Percentiles rank a stretch among this genome's conserved stretches.
These are phyloP conservation scores for Catharus fuscescens DNA, from an alignment of 2,113 vertebrate species.

Conservation along the genomic window DNA sequence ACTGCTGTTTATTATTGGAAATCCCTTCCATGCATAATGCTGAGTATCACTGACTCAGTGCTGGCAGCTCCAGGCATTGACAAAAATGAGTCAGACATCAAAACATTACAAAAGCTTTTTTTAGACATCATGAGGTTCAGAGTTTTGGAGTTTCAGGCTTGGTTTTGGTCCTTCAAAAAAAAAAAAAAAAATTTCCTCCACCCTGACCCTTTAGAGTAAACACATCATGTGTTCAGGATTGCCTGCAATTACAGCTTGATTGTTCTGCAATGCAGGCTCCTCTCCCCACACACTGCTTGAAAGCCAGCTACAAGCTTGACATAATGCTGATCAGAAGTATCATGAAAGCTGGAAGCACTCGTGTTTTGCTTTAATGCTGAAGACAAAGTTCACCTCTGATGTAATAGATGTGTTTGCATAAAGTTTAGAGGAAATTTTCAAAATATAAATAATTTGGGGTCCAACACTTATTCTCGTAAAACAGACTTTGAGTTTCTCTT, in stretches of 20 bases:
- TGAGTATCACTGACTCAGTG: not conserved
- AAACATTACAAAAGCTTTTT: not conserved
- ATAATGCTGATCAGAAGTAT: not conserved
- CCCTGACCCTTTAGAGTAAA: not conserved
- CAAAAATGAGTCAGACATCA: not conserved
- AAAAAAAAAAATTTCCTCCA: not conserved
- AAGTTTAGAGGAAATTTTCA: not conserved
- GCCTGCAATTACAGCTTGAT: not conserved
- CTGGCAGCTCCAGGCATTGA: not conserved
- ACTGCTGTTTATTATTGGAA: not conserved
- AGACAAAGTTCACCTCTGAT: not conserved
- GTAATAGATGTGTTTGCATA: not conserved
- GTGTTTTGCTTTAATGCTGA: not conserved
- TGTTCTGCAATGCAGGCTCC: not conserved
- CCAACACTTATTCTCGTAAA: not conserved
- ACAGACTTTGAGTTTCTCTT: not conserved
- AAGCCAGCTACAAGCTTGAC: not conserved
- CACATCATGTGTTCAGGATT: not conserved
- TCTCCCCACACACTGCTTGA: not conserved
- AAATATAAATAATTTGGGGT: not conserved
- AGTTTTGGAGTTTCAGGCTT: not conserved
- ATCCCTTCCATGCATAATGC: not conserved
- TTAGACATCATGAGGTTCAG: not conserved
- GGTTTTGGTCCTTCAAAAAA: not conserved
- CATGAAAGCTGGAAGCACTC: not conserved